Percentiles rank a stretch among this genome's conserved stretches.
phyloP scores from a whole-genome alignment of 2,797 vertebrate genomes.

The Siniperca obscura region DNA sequence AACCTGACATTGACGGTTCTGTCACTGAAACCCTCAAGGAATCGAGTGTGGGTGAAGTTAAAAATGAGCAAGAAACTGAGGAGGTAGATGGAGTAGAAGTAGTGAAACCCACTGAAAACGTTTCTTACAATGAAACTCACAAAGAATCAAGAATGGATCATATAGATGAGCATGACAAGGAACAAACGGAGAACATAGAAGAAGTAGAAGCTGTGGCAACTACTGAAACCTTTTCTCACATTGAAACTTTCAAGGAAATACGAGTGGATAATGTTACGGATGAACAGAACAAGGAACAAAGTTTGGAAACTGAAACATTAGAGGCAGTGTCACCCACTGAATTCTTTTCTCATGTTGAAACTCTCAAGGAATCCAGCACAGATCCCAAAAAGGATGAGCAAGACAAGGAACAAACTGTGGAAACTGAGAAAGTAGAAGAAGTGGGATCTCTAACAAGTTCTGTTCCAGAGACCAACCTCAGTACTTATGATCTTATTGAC shows the following conservation, averaged over 20 bases:
- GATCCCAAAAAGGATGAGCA: neutral
- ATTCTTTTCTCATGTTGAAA: neutral
- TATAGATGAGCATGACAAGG: constrained; percentile 11
- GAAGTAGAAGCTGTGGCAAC: neutral
- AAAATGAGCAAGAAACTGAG: constrained; percentile 31
- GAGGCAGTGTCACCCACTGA: constrained; percentile 2
- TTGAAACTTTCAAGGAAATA: neutral
- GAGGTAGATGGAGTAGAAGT: neutral
- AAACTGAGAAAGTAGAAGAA: constrained; percentile 6
- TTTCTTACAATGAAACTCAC: neutral
- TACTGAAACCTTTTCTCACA: neutral
- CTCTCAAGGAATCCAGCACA: neutral
- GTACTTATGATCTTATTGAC: constrained; percentile 6
- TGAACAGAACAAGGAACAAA: neutral
- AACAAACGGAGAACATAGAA: constrained; percentile 1
- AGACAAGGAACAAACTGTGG: constrained; percentile 18
- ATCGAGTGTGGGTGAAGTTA: constrained; percentile 15
- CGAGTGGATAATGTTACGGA: neutral
- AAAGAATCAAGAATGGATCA: constrained; percentile 26
- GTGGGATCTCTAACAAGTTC: neutral
- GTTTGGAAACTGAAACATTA: constrained; percentile 9
- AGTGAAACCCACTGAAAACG: neutral
- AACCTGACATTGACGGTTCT: constrained; percentile 1
- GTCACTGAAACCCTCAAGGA: constrained; percentile 30
- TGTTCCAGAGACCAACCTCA: neutral